Base-by-base conservation (phyloP, 92 coral and sea anemone genomes). In the Virgularia gustaviana region DNA sequence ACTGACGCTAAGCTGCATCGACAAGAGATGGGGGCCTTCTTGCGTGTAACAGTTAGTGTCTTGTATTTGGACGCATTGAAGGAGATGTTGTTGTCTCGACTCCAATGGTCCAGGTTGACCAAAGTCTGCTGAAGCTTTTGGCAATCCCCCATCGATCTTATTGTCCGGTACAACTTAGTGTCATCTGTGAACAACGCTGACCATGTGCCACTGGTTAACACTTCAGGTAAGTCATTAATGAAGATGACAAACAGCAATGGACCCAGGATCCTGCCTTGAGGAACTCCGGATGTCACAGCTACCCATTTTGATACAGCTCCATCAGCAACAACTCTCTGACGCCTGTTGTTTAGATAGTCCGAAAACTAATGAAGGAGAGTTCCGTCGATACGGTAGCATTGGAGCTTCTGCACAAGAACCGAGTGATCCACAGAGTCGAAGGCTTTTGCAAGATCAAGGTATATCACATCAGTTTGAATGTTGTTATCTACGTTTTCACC, bases 31-130 rank as follows among this genome's bases (percentile, higher is more conserved):
- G 55, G 53, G 7, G 22, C 27, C 30, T 22, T 15, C 44, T 65
- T 65, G 16, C 55, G 41, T 65, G 72, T 65, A 7, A 65, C 9
- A 13, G 55, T 10, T 25, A 65, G 54, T 7, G 24, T 35, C 30
- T 64, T 64, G 44, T 54, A 64, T 20, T 64, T 64, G 11, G 34
- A n/a, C 29, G 35, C 6, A 7, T 65, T 65, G 25, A 65, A 65
- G 4, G 24, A 15, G 23, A 65, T 43, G 6, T 10, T 10, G n/a
- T 19, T 13, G 24, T 65, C 16, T 5, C 9, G 9, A 10, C 25
- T 9, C 73, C 73, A 65, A 0, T 24, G 33, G 10, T 45, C 38
- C 4, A 65, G 73, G 9, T 38, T 23, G 3, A 22, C 9, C 30
- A 65, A 24, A 30, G 43, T 42, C 9, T 45, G 3, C 31, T 65